These are phyloP conservation scores for Aphelenchoides bicaudatus DNA, from an alignment of 2,888 invertebrate genomes.

Conservation along the genomic window DNA sequence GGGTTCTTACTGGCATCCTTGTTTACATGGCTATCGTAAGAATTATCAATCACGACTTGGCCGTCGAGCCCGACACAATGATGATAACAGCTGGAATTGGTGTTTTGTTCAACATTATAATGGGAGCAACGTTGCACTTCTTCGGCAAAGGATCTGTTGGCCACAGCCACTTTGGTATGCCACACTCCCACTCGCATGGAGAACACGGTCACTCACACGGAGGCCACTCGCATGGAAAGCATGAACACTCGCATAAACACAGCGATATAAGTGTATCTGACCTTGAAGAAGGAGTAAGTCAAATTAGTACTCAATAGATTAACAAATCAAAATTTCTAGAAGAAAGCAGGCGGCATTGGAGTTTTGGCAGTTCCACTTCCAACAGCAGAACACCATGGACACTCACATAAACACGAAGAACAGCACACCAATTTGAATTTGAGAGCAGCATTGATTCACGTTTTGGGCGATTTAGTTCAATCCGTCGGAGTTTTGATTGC, in stretches of 20 bases:
- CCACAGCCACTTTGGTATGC: slow-evolving; percentile 41
- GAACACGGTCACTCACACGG: background rate
- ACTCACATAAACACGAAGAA: slow-evolving; percentile 20
- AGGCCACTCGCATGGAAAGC: background rate
- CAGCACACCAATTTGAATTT: slow-evolving; percentile 66
- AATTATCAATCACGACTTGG: slow-evolving; percentile 75
- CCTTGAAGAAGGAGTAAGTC: too few relatives aligned
- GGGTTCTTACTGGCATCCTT: slow-evolving; percentile 91
- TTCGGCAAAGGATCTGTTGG: slow-evolving; percentile 38
- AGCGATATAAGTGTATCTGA: too few relatives aligned
- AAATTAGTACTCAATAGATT: too few relatives aligned
- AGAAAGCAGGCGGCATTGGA: background rate
- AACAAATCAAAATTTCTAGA: too few relatives aligned
- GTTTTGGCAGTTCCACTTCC: slow-evolving; percentile 2
- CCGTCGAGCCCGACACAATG: slow-evolving; percentile 75
- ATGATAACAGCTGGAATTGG: slow-evolving; percentile 87
- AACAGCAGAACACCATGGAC: slow-evolving; percentile 11
- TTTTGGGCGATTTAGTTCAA: slow-evolving; percentile 88
- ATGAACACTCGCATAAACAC: too few relatives aligned
- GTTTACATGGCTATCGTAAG: slow-evolving; percentile 88
- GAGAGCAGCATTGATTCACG: slow-evolving; percentile 91
- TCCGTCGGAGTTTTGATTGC: slow-evolving; percentile 89
- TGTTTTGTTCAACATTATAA: slow-evolving; percentile 84
- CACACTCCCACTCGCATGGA: slow-evolving; percentile 26
- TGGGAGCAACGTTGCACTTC: slow-evolving; percentile 36